Evolutionary conservation across 2,888 invertebrate genomes (phyloP).

Genomic region (Calliscelio sp.): DNA sequence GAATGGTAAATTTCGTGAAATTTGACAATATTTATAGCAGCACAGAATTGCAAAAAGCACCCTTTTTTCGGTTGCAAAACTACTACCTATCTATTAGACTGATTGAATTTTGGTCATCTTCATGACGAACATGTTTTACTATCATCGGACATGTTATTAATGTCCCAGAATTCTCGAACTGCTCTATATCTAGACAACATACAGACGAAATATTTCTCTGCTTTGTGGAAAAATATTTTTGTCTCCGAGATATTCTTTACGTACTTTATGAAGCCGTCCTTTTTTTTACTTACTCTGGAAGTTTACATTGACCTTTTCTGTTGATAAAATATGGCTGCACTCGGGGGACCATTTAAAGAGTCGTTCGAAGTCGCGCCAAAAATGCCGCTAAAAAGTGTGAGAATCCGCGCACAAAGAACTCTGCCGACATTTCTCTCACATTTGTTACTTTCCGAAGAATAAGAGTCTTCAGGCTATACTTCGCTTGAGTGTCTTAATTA

Average conservation of each 20-base stretch:
- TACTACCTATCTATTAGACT: too few relatives aligned
- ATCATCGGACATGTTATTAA: too few relatives aligned
- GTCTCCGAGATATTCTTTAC: background rate
- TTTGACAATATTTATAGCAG: too few relatives aligned
- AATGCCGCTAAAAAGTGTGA: constrained; percentile 26
- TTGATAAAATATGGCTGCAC: constrained; percentile 8
- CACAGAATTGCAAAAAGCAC: too few relatives aligned
- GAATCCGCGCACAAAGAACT: constrained; percentile 34
- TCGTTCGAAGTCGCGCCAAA: constrained; percentile 20
- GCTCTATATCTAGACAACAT: too few relatives aligned
- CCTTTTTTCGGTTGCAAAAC: too few relatives aligned
- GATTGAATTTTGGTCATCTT: too few relatives aligned
- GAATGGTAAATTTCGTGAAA: background rate
- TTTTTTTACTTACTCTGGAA: background rate
- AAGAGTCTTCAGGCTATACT: constrained; percentile 9
- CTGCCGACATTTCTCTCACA: constrained; percentile 9
- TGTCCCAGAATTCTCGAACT: too few relatives aligned
- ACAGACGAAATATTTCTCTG: too few relatives aligned
- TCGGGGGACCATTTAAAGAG: constrained; percentile 7
- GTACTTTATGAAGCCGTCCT: background rate
- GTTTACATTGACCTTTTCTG: constrained; percentile 12
- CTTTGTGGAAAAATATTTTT: background rate
- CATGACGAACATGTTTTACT: too few relatives aligned
- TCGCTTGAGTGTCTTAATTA: constrained; percentile 18
- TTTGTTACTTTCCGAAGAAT: constrained; percentile 3